phyloP scores from a whole-genome alignment of 2,113 vertebrate genomes.

The Meles meles region DNA sequence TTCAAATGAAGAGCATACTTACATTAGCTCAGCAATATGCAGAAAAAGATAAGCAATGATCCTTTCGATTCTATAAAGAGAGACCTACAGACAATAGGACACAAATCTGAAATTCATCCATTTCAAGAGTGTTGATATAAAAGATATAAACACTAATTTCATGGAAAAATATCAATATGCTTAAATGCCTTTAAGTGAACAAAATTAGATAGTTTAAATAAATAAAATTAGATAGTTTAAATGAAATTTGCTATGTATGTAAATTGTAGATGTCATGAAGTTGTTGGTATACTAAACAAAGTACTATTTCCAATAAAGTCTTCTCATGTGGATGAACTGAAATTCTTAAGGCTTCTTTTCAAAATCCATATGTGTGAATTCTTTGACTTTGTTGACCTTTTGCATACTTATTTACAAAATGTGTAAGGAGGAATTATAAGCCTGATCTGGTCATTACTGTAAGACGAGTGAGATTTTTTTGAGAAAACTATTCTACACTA shows the following conservation, averaged over 20 bases:
- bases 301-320: background rate
- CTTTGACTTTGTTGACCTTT: background rate
- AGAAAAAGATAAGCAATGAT: constrained; percentile 30
- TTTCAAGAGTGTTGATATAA: background rate
- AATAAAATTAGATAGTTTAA: background rate
- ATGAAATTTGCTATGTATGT: background rate
- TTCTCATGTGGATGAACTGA: background rate
- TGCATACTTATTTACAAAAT: background rate
- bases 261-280: background rate
- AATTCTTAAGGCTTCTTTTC: background rate
- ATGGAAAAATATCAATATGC: background rate
- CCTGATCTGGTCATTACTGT: background rate
- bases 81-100: background rate
- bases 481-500: background rate
- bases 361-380: background rate
- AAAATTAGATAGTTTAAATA: background rate
- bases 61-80: constrained; percentile 18
- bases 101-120: background rate
- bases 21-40: constrained; percentile 10
- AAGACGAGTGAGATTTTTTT: background rate
- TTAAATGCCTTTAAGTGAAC: background rate
- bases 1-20: background rate
- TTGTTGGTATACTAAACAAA: background rate
- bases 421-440: background rate
- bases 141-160: background rate